Conservation (phyloP, 2,888 invertebrate species). For the Ptychoptera contaminata region DNA sequence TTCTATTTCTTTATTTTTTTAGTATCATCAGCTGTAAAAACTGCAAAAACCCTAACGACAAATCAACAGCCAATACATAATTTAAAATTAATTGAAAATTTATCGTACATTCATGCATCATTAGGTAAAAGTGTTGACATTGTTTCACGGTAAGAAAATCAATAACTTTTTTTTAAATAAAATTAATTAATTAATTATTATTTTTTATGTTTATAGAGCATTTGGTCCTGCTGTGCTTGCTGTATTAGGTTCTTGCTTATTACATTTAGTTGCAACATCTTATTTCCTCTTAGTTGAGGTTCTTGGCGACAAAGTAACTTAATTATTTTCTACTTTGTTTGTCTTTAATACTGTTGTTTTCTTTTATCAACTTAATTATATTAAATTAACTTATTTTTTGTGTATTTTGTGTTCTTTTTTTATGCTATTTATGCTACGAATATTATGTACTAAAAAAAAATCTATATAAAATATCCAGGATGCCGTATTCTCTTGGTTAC, state of each 20-base stretch:
- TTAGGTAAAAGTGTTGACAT: constrained; percentile 22
- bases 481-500: constrained; percentile 30
- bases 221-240: constrained; percentile 33
- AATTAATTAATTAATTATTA: background rate
- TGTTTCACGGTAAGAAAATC: constrained; percentile 20
- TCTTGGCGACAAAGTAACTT: constrained; percentile 18
- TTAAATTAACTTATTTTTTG: too few relatives aligned
- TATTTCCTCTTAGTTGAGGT: constrained; percentile 37
- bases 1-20: background rate
- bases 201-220: constrained; percentile 17
- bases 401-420: background rate
- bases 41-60: background rate
- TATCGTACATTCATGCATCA: constrained; percentile 26
- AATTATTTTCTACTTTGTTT: background rate
- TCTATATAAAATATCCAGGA: constrained; percentile 13
- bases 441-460: background rate
- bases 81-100: constrained; percentile 15
- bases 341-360: background rate
- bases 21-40: background rate
- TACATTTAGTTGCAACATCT: constrained; percentile 39
- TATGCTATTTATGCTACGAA: background rate
- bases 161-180: background rate
- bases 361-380: too few relatives aligned
- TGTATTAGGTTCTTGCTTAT: constrained; percentile 34
- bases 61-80: too few relatives aligned